Conservation (phyloP, 2,888 invertebrate genomes). For the Sarcophaga rosellei region DNA sequence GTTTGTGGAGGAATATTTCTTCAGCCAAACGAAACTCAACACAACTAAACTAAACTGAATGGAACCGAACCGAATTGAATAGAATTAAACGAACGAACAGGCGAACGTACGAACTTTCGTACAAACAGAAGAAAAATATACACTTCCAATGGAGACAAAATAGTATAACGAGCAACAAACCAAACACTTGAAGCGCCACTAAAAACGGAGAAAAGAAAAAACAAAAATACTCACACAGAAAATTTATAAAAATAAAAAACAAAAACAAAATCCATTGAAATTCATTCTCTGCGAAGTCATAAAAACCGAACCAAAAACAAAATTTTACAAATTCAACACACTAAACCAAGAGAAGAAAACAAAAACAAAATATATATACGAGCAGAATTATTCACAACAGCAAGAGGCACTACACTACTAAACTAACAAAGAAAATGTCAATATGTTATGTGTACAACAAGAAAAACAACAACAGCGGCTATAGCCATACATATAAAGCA, state of each 20-base stretch:
- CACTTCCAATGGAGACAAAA: slow-evolving; percentile 57
- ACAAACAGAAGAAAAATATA: slow-evolving; percentile 27
- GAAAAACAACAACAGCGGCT: not conserved
- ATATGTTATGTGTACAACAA: slow-evolving; percentile 8
- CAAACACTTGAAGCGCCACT: slow-evolving; percentile 66
- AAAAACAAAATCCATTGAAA: not conserved
- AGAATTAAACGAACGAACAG: slow-evolving; percentile 41
- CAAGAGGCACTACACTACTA: slow-evolving; percentile 37
- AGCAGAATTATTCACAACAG: not conserved
- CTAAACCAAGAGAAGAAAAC: not conserved
- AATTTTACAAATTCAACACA: not conserved
- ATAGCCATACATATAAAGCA: too few species aligned
- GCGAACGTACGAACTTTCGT: not conserved
- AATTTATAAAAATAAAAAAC: slow-evolving; percentile 22
- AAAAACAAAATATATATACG: not conserved
- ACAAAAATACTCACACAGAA: slow-evolving; percentile 49
- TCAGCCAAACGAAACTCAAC: slow-evolving; percentile 22
- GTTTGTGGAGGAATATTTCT: not conserved
- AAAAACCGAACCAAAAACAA: not conserved
- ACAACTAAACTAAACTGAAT: slow-evolving; percentile 35
- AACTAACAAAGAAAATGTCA: slow-evolving; percentile 54
- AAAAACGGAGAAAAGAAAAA: slow-evolving; percentile 52
- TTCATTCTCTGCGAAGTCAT: not conserved
- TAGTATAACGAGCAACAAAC: slow-evolving; percentile 47
- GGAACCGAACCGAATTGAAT: slow-evolving; percentile 24